Conservation (phyloP, 2,113 vertebrate genomes). For the Psittacus erithacus region DNA sequence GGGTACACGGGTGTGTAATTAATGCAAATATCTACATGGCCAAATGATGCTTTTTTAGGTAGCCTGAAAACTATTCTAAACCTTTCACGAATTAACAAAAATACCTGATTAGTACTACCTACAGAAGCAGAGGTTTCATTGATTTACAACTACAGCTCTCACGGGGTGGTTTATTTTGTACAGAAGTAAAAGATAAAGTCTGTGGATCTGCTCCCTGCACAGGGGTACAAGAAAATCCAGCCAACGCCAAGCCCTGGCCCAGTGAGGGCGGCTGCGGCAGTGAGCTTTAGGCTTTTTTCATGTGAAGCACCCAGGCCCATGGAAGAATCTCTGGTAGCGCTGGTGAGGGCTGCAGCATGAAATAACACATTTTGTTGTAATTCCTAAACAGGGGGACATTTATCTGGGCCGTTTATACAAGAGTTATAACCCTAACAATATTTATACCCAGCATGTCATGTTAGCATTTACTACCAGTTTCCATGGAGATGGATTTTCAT, state of each 20-base stretch:
- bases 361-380: constrained; percentile 62
- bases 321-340: neutral
- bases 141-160: neutral
- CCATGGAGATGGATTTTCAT: constrained; percentile 85
- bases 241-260: neutral
- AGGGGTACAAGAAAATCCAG: neutral
- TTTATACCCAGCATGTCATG: constrained; percentile 73
- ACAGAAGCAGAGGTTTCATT: neutral
- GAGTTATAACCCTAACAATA: constrained; percentile 71
- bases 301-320: neutral
- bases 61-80: neutral
- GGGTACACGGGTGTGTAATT: neutral
- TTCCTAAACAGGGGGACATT: constrained; percentile 55
- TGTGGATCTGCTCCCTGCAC: rapidly evolving
- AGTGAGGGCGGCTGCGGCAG: neutral
- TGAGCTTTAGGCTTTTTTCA: neutral
- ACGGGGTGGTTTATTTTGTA: neutral
- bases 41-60: neutral
- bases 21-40: neutral
- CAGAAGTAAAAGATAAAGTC: neutral
- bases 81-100: neutral
- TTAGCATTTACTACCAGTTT: constrained; percentile 80
- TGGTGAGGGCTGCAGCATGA: neutral
- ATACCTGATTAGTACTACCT: neutral
- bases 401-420: constrained; percentile 55